phyloP scores from a whole-genome alignment of 2,113 vertebrate genomes.

The Fregata magnificens region DNA sequence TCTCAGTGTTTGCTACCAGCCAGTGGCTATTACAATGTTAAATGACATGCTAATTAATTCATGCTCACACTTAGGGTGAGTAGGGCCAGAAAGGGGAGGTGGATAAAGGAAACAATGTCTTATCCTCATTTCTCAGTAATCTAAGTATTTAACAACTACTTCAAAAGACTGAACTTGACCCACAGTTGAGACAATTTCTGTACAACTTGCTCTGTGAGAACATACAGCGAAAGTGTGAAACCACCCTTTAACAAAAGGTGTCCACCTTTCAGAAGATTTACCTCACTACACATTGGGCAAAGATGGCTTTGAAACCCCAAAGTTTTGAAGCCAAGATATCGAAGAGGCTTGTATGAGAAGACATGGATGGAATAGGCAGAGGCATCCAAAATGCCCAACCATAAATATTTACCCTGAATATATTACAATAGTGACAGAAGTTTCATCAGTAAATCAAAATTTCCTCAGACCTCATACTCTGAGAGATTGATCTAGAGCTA shows the following conservation, averaged over 20 bases:
- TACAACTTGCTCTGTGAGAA: background rate
- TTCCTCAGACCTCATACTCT: background rate
- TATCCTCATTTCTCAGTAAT: background rate
- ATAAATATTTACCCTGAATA: background rate
- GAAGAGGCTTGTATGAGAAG: background rate
- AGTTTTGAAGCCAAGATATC: background rate
- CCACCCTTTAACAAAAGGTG: background rate
- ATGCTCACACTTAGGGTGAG: background rate
- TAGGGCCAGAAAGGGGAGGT: background rate
- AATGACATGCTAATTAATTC: background rate
- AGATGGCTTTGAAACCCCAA: background rate
- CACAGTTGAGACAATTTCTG: background rate
- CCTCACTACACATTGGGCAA: background rate
- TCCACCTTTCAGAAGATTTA: background rate
- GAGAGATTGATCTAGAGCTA: background rate
- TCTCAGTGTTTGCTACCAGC: background rate
- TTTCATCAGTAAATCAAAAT: background rate
- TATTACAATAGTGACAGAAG: background rate
- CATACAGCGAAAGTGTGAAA: background rate
- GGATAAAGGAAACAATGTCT: background rate
- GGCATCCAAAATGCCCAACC: background rate
- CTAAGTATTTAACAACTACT: background rate
- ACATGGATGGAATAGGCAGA: background rate
- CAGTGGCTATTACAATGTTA: background rate
- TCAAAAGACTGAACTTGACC: background rate